These are phyloP conservation scores for Chloropsis cyanopogon DNA, from an alignment of 2,113 vertebrate species.

Conservation along the genomic window DNA sequence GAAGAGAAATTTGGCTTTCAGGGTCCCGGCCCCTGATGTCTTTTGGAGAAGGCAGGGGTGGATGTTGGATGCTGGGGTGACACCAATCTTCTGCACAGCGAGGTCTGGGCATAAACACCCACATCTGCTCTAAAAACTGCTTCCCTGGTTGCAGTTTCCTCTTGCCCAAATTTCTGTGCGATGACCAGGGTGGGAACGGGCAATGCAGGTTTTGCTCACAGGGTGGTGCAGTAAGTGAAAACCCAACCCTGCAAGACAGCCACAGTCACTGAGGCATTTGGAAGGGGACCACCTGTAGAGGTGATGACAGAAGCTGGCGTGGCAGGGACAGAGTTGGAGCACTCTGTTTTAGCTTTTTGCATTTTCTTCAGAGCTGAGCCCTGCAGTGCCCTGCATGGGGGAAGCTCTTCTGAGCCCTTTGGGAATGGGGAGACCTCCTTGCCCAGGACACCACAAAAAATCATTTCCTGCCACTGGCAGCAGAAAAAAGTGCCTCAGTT, in stretches of 20 bases:
- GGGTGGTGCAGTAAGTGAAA: neutral
- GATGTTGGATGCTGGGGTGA: neutral
- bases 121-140: neutral
- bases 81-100: neutral
- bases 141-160: neutral
- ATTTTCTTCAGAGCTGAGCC: neutral
- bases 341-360: neutral
- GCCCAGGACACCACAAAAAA: neutral
- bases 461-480: neutral
- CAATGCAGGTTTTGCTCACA: neutral
- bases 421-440: neutral
- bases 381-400: neutral
- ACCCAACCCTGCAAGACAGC: neutral
- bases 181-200: neutral
- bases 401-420: neutral
- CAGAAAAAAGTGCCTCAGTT: neutral
- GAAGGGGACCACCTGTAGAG: neutral
- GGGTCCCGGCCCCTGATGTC: neutral
- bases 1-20: neutral
- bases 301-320: neutral
- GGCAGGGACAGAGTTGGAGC: neutral
- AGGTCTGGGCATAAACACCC: neutral
- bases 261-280: neutral
- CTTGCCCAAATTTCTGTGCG: neutral
- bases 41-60: neutral